Percentiles rank a stretch among this genome's conserved stretches.
These are phyloP conservation scores for Schizotus pectinicornis DNA, from an alignment of 2,888 invertebrate species.

Conservation along the genomic window DNA sequence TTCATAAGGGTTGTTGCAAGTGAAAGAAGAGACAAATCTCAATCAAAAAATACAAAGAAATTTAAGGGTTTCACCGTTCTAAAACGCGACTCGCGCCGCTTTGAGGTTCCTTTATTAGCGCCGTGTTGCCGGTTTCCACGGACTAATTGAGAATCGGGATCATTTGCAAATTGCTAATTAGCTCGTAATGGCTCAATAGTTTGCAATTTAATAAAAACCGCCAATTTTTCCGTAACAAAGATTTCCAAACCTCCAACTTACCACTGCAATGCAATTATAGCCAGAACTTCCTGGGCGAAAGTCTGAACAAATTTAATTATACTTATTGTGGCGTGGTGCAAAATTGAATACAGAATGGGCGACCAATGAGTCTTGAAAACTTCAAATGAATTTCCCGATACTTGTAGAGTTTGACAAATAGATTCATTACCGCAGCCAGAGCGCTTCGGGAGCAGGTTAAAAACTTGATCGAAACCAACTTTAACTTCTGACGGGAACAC, in stretches of 20 bases:
- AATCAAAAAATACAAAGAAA: conserved; percentile 24
- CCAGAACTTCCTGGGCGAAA: conserved; percentile 12
- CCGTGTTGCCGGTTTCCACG: conserved; percentile 9
- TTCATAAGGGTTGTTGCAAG: conserved; percentile 6
- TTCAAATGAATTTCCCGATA: conserved; percentile 36
- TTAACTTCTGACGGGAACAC: conserved; percentile 34
- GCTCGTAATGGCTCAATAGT: no score
- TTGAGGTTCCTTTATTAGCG: conserved; percentile 21
- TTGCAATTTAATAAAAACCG: no score
- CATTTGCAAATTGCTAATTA: no score
- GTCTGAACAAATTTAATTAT: conserved; percentile 26
- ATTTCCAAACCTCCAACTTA: background rate
- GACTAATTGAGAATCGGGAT: conserved; percentile 11
- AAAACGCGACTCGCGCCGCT: conserved; percentile 17
- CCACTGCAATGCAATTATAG: background rate
- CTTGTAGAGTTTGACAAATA: conserved; percentile 36
- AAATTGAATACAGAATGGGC: conserved; percentile 27
- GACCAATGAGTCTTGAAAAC: conserved; percentile 30
- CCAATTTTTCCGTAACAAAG: no score
- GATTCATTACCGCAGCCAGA: conserved; percentile 34
- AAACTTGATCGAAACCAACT: conserved; percentile 31
- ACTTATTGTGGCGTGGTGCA: conserved; percentile 25
- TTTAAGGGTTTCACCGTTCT: conserved; percentile 21
- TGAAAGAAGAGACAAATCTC: conserved; percentile 17
- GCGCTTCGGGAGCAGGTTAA: conserved; percentile 32